These are phyloP conservation scores for Neosilurus hyrtlii DNA, from an alignment of 2,797 vertebrate genomes.

Conservation along the genomic window DNA sequence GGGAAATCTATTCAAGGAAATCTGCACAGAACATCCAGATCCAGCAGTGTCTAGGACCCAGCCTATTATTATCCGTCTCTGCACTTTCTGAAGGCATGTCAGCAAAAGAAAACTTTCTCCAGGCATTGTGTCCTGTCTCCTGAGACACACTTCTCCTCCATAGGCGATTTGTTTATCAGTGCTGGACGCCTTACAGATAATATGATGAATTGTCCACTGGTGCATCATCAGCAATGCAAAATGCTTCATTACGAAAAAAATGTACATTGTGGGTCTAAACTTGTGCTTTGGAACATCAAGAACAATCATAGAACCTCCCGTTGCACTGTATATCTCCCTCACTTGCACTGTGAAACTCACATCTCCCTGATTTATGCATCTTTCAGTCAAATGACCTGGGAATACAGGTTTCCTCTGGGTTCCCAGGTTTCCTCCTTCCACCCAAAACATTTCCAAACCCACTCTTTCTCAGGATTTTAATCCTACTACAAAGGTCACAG, in stretches of 20 bases:
- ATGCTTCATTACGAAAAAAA: background rate
- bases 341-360: background rate
- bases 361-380: too few species aligned
- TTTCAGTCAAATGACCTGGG: too few species aligned
- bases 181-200: slow-evolving; percentile 19
- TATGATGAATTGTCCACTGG: slow-evolving; percentile 32
- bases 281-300: background rate
- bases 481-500: too few species aligned
- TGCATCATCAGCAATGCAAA: slow-evolving; percentile 24
- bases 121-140: slow-evolving; percentile 39
- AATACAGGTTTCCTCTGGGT: too few species aligned
- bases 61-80: slow-evolving; percentile 49
- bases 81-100: slow-evolving; percentile 44
- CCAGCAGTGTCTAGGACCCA: slow-evolving; percentile 34
- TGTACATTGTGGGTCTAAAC: slow-evolving; percentile 5
- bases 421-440: too few species aligned
- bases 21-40: slow-evolving; percentile 48
- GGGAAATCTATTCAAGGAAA: slow-evolving; percentile 48
- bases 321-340: background rate
- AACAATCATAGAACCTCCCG: too few species aligned
- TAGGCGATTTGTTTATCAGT: slow-evolving; percentile 36
- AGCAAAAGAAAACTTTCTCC: slow-evolving; percentile 45
- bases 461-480: too few species aligned
- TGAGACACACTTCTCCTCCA: slow-evolving; percentile 27
- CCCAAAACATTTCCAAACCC: too few species aligned